phyloP scores from a whole-genome alignment of 2,888 invertebrate genomes.

The Teleogryllus oceanicus region DNA sequence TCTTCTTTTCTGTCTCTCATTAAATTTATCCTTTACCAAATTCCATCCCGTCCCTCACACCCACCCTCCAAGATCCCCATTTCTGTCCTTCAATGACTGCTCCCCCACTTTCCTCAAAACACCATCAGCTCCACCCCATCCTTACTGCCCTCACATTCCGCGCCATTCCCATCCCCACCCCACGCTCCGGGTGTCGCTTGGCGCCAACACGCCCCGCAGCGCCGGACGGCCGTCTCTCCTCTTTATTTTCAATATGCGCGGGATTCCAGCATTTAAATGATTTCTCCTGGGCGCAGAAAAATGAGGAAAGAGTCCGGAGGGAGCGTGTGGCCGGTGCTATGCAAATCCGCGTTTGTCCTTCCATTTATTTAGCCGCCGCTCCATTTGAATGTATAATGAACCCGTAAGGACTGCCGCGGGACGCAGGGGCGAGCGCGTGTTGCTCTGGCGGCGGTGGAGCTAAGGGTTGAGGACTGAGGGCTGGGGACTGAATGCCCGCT shows the following conservation, averaged over 20 bases:
- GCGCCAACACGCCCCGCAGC: background rate
- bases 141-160: too few relatives aligned
- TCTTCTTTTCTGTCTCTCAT: too few relatives aligned
- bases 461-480: too few relatives aligned
- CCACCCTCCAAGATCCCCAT: too few relatives aligned
- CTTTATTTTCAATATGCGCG: constrained; percentile 18
- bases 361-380: constrained; percentile 10
- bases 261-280: background rate
- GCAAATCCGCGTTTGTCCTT: constrained; percentile 18
- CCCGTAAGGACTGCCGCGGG: background rate
- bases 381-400: constrained; percentile 18
- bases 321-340: background rate
- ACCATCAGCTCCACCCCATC: too few relatives aligned
- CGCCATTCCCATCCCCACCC: too few relatives aligned
- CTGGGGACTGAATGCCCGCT: too few relatives aligned
- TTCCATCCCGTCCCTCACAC: too few relatives aligned
- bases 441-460: too few relatives aligned
- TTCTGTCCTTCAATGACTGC: too few relatives aligned
- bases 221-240: background rate
- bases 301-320: background rate
- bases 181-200: background rate
- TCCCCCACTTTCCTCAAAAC: too few relatives aligned
- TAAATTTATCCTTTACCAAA: too few relatives aligned
- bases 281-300: background rate
- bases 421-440: background rate